Evolutionary conservation across 2,888 invertebrate genomes (phyloP), one percentile per base, ranked within the genome.

Genomic region (Brachynemurus nebulosus): DNA sequence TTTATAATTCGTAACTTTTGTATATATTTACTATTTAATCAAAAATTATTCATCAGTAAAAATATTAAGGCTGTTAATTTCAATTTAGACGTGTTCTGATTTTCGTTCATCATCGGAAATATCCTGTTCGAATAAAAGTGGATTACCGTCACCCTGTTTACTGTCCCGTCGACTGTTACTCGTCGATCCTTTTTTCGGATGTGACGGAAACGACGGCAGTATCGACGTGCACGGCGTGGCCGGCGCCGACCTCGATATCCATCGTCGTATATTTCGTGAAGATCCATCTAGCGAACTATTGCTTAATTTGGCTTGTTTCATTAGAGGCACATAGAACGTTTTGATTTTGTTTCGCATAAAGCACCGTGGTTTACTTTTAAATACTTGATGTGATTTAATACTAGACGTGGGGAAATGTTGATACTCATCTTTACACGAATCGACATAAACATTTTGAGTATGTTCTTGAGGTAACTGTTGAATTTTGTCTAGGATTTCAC

Each of bases 221-320:
- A 79, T 66, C 21, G 75, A 76, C 23, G 80, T 66, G 50, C 78
- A 78, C 0, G 86, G 86, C 0, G 86, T 86, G 2, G 80, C 82
- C 1, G 86, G 86, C 0, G 86, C 86, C 1, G 86, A 86, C 18
- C 82, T 67, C 1, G 86, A 82, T 6, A 83, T 67, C 68, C 78
- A 78, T 35, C 79, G 69, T 49, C 58, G 63, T 3, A 55, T 50
- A 47, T 59, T 37, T 48, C 45, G 49, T n/a, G 44, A 23, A 23
- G 23, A 39, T 40, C 38, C 50, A 6, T 45, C 48, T 36, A 46
- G 45, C 12, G 44, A 39, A 14, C 42, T 23, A 18, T 40, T 40
- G 16, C 16, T 40, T 16, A 14, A 27, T 42, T 49, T 36, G 65
- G 60, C 14, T 58, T 60, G 9, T 61, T 60, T 45, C 63, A 58